A percentile compares a stretch with the other conserved stretches of the same genome.
These are phyloP conservation scores for Drosophila lutescens DNA, from an alignment of 2,888 invertebrate species.

Conservation along the genomic window DNA sequence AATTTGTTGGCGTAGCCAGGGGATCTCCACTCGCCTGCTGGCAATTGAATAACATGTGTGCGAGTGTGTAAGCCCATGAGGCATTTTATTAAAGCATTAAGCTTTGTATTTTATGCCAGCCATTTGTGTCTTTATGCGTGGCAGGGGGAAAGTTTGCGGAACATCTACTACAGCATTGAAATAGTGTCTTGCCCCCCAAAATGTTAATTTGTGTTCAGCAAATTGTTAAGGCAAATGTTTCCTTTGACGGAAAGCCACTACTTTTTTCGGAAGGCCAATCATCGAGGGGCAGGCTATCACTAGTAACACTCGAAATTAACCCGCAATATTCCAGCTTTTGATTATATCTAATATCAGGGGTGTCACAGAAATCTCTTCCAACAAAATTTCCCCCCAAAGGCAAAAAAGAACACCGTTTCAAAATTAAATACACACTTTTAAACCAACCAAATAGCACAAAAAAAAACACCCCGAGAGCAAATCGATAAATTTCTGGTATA, in stretches of 20 bases:
- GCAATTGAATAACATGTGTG: conserved; percentile 70
- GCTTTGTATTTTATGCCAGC: conserved; percentile 62
- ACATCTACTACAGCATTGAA: conserved; percentile 25
- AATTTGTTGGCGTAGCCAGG: conserved; percentile 66
- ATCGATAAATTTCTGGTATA: too few species aligned
- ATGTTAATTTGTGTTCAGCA: conserved; percentile 19
- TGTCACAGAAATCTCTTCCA: too few species aligned
- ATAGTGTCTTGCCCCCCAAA: conserved; percentile 8
- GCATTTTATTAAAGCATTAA: conserved; percentile 72
- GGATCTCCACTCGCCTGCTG: conserved; percentile 12
- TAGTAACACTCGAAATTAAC: too few species aligned
- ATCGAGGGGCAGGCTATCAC: too few species aligned
- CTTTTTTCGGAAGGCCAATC: background rate
- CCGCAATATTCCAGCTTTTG: too few species aligned
- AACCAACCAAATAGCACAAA: too few species aligned
- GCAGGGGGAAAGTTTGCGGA: background rate
- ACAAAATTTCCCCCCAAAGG: too few species aligned
- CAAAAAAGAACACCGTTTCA: too few species aligned
- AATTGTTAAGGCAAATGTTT: conserved; percentile 12
- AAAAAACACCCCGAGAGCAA: too few species aligned
- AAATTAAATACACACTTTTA: too few species aligned
- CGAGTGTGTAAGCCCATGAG: conserved; percentile 32
- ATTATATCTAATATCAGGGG: too few species aligned
- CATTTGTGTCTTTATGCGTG: conserved; percentile 29
- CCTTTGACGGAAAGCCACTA: background rate